phyloP scores from a whole-genome alignment of 1,140 invertebrate species.

The Schlechtendalia chinensis region DNA sequence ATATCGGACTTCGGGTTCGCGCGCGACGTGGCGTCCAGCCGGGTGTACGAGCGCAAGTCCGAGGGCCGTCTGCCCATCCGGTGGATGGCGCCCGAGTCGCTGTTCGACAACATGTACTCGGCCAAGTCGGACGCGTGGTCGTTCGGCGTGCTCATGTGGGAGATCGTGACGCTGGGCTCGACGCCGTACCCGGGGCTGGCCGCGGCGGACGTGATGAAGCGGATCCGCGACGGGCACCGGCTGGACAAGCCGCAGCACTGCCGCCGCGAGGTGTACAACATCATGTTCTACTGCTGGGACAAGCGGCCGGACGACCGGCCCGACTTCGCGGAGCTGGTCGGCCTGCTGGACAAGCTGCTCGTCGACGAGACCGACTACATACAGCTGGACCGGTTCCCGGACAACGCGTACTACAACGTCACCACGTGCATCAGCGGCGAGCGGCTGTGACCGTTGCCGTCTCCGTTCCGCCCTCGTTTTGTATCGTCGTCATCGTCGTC shows the following conservation, averaged over 20 bases:
- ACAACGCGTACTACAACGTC: conserved; percentile 92
- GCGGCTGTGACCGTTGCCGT: conserved; percentile 63
- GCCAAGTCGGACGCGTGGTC: conserved; percentile 92
- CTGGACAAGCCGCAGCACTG: conserved; percentile 88
- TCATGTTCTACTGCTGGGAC: conserved; percentile 93
- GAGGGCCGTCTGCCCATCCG: conserved; percentile 72
- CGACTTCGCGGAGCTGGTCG: conserved; percentile 74
- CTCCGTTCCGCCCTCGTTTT: no score
- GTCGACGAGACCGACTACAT: conserved; percentile 90
- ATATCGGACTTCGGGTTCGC: conserved; percentile 94
- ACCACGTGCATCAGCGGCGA: conserved; percentile 75
- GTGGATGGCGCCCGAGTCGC: conserved; percentile 93
- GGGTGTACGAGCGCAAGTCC: conserved; percentile 88
- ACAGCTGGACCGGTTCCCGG: conserved; percentile 86
- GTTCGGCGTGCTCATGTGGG: conserved; percentile 89
- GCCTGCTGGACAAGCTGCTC: conserved; percentile 75
- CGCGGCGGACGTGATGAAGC: conserved; percentile 75
- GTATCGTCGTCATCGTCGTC: no score
- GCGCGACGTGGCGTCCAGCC: conserved; percentile 75
- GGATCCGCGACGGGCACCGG: conserved; percentile 79
- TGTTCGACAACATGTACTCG: conserved; percentile 88
- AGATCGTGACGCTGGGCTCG: conserved; percentile 85
- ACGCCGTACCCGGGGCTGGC: conserved; percentile 86
- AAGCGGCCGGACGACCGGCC: conserved; percentile 74
- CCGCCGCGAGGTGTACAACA: conserved; percentile 83